Evolutionary conservation across 1,140 invertebrate genomes (phyloP).

Genomic region (Pseudomyrmex cubaensis): DNA sequence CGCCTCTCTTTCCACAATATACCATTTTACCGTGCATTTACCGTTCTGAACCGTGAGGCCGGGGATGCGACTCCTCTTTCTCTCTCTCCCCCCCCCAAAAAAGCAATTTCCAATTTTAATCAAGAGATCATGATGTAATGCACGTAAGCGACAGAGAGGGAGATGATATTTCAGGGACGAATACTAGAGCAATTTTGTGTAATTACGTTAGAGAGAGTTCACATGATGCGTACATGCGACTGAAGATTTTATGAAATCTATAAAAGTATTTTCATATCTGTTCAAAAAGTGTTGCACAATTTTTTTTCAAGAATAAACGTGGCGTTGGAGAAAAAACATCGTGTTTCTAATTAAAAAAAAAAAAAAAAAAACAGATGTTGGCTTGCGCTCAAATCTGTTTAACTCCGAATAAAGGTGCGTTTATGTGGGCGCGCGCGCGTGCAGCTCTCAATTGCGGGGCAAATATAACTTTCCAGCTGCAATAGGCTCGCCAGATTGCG

Average conservation of each 20-base stretch:
- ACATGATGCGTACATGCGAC: too few species aligned
- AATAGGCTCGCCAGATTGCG: conserved; percentile 59
- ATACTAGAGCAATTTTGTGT: too few species aligned
- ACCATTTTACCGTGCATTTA: background rate
- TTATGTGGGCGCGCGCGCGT: background rate
- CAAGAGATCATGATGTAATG: background rate
- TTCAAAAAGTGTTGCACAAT: too few species aligned
- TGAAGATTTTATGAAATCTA: too few species aligned
- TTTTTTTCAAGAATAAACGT: too few species aligned
- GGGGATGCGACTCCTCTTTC: too few species aligned
- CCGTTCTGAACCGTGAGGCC: background rate
- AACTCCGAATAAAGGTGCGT: conserved; percentile 26
- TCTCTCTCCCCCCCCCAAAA: background rate
- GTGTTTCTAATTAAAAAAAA: background rate
- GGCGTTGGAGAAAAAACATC: too few species aligned
- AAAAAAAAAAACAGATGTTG: conserved; percentile 2
- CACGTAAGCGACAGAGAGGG: background rate
- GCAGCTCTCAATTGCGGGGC: conserved; percentile 44
- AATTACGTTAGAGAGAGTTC: too few species aligned
- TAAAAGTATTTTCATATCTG: too few species aligned
- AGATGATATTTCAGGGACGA: background rate
- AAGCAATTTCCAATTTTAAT: conserved; percentile 22
- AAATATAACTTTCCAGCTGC: conserved; percentile 59
- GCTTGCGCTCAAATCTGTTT: conserved; percentile 25
- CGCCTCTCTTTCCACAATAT: conserved; percentile 12